Evolutionary conservation across 2,113 vertebrate species (phyloP).

Genomic region (Martes martes): DNA sequence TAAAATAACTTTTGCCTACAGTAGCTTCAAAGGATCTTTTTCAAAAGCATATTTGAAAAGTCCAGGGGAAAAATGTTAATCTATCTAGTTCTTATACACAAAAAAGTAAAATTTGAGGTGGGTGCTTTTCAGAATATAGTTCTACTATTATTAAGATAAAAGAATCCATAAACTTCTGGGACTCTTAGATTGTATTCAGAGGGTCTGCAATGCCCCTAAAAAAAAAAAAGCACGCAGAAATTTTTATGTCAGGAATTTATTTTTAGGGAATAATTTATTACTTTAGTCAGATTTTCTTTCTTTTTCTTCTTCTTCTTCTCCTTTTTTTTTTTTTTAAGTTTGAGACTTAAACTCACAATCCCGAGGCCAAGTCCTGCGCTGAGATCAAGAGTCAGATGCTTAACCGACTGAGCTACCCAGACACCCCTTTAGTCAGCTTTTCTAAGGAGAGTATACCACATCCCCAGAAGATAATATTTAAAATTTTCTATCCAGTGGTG

Average conservation of each 20-base stretch:
- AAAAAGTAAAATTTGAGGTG: conserved; percentile 7
- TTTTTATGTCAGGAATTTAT: neutral
- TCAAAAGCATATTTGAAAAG: conserved; percentile 68
- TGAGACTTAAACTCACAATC: neutral
- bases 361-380: neutral
- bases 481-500: neutral
- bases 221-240: neutral
- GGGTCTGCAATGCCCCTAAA: neutral
- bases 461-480: neutral
- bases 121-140: conserved; percentile 30
- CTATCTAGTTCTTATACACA: conserved; percentile 36
- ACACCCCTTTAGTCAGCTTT: neutral
- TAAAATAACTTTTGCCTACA: conserved; percentile 58
- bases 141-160: conserved; percentile 14
- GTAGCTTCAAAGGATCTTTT: conserved; percentile 59
- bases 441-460: neutral
- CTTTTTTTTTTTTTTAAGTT: neutral
- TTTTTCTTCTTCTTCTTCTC: neutral
- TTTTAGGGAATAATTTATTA: neutral
- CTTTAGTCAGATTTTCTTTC: neutral
- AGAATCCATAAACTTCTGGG: neutral
- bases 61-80: conserved; percentile 23
- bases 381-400: neutral
- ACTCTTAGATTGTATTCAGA: neutral
- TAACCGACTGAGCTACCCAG: neutral